A percentile compares a stretch with the other conserved stretches of the same genome.
Evolutionary conservation across 2,888 invertebrate species (phyloP).

Genomic region (Epistrophella euchroma): DNA sequence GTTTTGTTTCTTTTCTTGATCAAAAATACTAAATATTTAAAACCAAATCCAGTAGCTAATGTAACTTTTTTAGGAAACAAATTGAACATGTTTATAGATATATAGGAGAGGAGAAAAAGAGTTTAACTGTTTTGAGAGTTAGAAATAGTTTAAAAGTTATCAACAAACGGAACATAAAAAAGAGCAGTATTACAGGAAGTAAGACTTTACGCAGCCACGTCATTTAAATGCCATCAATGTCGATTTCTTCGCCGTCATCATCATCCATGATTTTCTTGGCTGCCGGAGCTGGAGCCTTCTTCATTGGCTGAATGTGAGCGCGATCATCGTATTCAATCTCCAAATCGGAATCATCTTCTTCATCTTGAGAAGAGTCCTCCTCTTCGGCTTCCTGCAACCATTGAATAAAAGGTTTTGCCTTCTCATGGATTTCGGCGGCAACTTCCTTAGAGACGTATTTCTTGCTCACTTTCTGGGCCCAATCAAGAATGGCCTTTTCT

Average conservation of each 20-base stretch:
- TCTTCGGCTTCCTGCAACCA: constrained; percentile 99
- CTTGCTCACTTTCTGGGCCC: constrained; percentile 97
- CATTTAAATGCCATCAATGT: constrained; percentile 95
- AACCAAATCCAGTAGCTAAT: constrained; percentile 25
- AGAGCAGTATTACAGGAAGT: constrained; percentile 32
- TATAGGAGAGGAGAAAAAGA: constrained; percentile 9
- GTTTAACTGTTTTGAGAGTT: constrained; percentile 11
- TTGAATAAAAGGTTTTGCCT: constrained; percentile 96
- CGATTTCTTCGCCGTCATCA: constrained; percentile 92
- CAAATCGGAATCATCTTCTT: constrained; percentile 86
- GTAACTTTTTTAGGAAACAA: not conserved
- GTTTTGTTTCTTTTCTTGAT: constrained; percentile 5
- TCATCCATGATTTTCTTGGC: constrained; percentile 86
- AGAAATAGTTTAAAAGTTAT: constrained; percentile 18
- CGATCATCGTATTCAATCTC: constrained; percentile 96
- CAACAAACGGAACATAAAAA: constrained; percentile 29
- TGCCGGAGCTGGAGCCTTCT: constrained; percentile 85
- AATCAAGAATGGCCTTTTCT: constrained; percentile 96
- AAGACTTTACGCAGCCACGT: constrained; percentile 21
- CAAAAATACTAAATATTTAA: constrained; percentile 54
- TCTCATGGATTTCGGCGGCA: constrained; percentile 95
- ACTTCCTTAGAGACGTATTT: constrained; percentile 97
- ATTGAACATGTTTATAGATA: constrained; percentile 35
- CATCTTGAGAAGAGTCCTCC: constrained; percentile 92
- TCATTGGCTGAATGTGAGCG: constrained; percentile 90